A percentile compares a stretch with the other conserved stretches of the same genome.
Evolutionary conservation across 2,888 invertebrate species (phyloP).

Genomic region (Opisthograptis luteolata): DNA sequence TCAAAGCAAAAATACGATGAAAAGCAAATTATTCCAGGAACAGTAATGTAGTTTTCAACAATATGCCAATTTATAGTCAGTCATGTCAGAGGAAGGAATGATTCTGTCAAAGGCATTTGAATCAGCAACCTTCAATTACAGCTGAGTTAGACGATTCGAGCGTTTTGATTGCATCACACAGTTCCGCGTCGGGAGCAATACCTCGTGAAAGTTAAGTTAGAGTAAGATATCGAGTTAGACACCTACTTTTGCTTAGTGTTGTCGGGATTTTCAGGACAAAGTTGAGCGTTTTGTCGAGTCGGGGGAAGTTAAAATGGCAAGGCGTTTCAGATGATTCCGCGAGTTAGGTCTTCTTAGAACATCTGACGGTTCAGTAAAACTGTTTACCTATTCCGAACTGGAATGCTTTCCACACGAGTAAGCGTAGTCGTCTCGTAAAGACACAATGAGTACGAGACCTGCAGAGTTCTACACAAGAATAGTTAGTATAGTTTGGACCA

Average conservation of each 20-base stretch:
- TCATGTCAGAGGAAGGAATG: not conserved
- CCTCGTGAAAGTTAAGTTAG: conserved; percentile 1
- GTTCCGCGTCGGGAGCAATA: not conserved
- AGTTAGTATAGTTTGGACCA: too few species aligned
- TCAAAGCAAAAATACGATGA: too few species aligned
- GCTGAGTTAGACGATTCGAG: conserved; percentile 5
- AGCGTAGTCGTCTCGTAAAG: too few species aligned
- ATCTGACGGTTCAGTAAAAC: too few species aligned
- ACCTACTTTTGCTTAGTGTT: conserved; percentile 5
- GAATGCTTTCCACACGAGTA: too few species aligned
- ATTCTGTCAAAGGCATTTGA: not conserved
- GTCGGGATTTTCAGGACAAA: conserved; percentile 2
- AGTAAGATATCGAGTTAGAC: conserved; percentile 9
- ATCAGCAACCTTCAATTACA: conserved; percentile 1
- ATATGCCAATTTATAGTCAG: too few species aligned
- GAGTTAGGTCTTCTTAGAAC: not conserved
- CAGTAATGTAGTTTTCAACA: too few species aligned
- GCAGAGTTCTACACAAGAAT: too few species aligned
- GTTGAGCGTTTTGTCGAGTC: not conserved
- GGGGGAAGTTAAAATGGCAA: not conserved
- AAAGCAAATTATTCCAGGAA: too few species aligned
- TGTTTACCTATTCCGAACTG: too few species aligned
- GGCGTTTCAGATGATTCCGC: not conserved
- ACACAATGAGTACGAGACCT: too few species aligned
- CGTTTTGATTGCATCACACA: conserved; percentile 1